Conservation (phyloP, 2,113 vertebrate species). For the Onychostruthus taczanowskii region DNA sequence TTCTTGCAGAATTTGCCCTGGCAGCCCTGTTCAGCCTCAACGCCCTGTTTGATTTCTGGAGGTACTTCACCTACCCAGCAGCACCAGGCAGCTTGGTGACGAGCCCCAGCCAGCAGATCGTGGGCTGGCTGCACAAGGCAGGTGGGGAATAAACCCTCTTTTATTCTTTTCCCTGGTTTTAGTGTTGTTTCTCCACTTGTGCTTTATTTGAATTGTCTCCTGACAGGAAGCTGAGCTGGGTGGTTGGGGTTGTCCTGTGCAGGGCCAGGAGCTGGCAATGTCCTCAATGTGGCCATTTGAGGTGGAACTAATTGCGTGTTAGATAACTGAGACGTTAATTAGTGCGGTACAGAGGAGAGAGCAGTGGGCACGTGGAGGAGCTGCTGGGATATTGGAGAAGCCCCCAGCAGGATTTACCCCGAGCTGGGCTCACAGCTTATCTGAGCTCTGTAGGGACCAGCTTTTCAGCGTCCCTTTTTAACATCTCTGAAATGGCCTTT, state of each 20-base stretch:
- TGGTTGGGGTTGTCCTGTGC: background rate
- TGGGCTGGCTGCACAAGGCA: constrained; percentile 80
- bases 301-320: background rate
- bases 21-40: constrained; percentile 91
- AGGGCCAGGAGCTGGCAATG: background rate
- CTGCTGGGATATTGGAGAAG: background rate
- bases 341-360: background rate
- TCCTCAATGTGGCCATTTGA: background rate
- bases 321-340: background rate
- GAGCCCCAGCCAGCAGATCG: constrained; percentile 84
- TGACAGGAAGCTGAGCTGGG: background rate
- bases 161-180: fast-evolving
- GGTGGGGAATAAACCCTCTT: constrained; percentile 14
- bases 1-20: constrained; percentile 79
- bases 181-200: background rate
- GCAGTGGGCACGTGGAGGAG: background rate
- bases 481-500: no score
- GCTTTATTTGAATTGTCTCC: background rate
- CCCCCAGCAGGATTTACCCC: fast-evolving
- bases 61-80: constrained; percentile 93
- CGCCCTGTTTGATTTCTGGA: constrained; percentile 95
- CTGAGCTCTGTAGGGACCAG: fast-evolving
- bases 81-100: constrained; percentile 80
- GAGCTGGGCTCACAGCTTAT: fast-evolving
- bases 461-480: background rate